Percentiles rank a stretch among this genome's conserved stretches.
These are phyloP conservation scores for Oikopleura albicans DNA, from an alignment of 23 tunicate species.

Conservation along the genomic window DNA sequence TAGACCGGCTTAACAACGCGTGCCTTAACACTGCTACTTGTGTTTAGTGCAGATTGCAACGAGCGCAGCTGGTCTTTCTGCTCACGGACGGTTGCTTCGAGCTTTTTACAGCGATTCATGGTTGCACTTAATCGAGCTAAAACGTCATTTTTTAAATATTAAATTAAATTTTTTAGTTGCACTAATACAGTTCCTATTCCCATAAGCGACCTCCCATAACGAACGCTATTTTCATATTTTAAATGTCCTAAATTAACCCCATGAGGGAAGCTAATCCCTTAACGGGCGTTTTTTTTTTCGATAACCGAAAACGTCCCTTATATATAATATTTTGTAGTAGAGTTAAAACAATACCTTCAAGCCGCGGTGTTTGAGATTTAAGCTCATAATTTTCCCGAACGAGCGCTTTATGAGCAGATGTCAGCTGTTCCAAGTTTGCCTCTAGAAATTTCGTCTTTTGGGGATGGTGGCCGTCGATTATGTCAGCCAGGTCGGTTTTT, in stretches of 20 bases:
- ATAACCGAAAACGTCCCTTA: too few relatives aligned
- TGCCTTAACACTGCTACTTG: neutral
- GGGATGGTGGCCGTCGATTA: neutral
- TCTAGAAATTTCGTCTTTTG: neutral
- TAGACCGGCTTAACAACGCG: neutral
- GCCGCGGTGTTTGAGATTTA: neutral
- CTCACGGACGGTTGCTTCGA: neutral
- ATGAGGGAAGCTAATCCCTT: too few relatives aligned
- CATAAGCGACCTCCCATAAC: too few relatives aligned
- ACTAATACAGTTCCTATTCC: too few relatives aligned
- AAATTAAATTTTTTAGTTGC: too few relatives aligned
- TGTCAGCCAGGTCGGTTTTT: neutral
- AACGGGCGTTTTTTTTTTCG: too few relatives aligned
- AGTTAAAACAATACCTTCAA: neutral
- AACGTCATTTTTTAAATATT: too few relatives aligned
- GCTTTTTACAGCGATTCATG: neutral
- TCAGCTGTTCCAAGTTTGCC: neutral
- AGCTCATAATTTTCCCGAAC: conserved; percentile 3
- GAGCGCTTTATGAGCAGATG: conserved; percentile 8
- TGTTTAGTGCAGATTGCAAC: neutral
- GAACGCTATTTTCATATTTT: too few relatives aligned
- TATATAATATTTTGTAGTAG: too few relatives aligned
- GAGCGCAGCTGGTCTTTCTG: neutral
- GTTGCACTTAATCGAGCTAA: neutral
- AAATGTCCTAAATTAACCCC: too few relatives aligned